phyloP scores from a whole-genome alignment of 37 sponge, comb jelly and placozoan species.

The Ephydatia muelleri region DNA sequence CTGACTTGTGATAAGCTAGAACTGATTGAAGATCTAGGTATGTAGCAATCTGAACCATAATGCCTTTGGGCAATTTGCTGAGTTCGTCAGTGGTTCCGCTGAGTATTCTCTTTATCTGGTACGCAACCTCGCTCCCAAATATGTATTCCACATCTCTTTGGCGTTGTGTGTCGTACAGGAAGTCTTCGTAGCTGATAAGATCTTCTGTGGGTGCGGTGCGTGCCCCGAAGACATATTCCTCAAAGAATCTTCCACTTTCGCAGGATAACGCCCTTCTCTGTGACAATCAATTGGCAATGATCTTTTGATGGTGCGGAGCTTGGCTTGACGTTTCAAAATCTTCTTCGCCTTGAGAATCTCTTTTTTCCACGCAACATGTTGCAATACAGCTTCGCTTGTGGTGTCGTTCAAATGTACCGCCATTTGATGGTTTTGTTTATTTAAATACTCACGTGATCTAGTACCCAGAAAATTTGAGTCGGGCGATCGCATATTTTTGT shows the following conservation, averaged over 20 bases:
- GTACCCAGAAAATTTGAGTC: neutral
- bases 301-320: slow-evolving; percentile 94
- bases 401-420: neutral
- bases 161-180: slow-evolving; percentile 21
- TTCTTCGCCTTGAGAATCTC: slow-evolving; percentile 43
- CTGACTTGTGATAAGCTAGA: slow-evolving; percentile 64
- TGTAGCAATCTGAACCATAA: slow-evolving; percentile 49
- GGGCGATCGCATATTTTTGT: neutral
- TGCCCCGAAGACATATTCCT: slow-evolving; percentile 49
- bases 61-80: slow-evolving; percentile 45
- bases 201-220: slow-evolving; percentile 56
- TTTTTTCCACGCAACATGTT: slow-evolving; percentile 20
- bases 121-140: slow-evolving; percentile 54
- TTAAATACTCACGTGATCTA: neutral
- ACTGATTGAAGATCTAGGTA: slow-evolving; percentile 77
- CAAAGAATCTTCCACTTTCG: slow-evolving; percentile 82
- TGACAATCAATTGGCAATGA: slow-evolving; percentile 80
- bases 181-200: slow-evolving; percentile 55
- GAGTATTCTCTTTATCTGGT: slow-evolving; percentile 21
- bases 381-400: slow-evolving; percentile 33
- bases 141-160: slow-evolving; percentile 59
- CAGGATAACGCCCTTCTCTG: slow-evolving; percentile 87
- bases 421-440: neutral
- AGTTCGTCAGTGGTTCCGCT: slow-evolving; percentile 52
- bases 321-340: slow-evolving; percentile 74